phyloP scores from a whole-genome alignment of 1,140 invertebrate genomes.

The Streblospio benedicti region DNA sequence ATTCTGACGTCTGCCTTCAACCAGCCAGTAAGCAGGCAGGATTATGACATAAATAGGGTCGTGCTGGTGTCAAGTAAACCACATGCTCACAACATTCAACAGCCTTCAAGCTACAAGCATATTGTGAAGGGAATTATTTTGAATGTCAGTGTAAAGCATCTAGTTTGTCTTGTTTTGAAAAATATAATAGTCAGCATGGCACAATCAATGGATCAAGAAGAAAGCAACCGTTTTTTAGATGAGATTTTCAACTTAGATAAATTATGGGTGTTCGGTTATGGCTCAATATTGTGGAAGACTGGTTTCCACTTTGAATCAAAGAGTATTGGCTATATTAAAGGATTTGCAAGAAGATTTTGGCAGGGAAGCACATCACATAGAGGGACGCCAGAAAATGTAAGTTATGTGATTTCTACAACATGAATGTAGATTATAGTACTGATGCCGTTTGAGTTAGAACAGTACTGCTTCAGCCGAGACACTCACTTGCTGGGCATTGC shows the following conservation, averaged over 20 bases:
- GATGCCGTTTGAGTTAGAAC: background rate
- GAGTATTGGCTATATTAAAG: constrained; percentile 71
- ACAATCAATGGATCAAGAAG: too few species aligned
- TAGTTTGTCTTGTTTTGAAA: too few species aligned
- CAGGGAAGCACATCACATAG: constrained; percentile 84
- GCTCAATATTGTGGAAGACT: constrained; percentile 84
- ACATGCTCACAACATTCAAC: too few species aligned
- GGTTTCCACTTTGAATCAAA: constrained; percentile 67
- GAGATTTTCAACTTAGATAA: background rate
- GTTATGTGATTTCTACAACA: constrained; percentile 1
- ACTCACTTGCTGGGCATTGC: background rate
- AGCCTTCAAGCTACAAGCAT: too few species aligned
- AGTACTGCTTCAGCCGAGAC: background rate
- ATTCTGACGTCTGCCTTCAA: too few species aligned
- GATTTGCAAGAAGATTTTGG: constrained; percentile 78
- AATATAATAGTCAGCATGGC: too few species aligned
- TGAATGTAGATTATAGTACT: background rate
- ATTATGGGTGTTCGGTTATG: constrained; percentile 85
- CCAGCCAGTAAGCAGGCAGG: too few species aligned
- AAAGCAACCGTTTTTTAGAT: too few species aligned
- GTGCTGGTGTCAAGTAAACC: too few species aligned
- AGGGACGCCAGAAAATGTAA: constrained; percentile 70
- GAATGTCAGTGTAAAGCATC: too few species aligned
- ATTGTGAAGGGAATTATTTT: too few species aligned
- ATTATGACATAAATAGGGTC: too few species aligned